phyloP scores from a whole-genome alignment of 2,113 vertebrate species.

The Thalassoma bifasciatum region DNA sequence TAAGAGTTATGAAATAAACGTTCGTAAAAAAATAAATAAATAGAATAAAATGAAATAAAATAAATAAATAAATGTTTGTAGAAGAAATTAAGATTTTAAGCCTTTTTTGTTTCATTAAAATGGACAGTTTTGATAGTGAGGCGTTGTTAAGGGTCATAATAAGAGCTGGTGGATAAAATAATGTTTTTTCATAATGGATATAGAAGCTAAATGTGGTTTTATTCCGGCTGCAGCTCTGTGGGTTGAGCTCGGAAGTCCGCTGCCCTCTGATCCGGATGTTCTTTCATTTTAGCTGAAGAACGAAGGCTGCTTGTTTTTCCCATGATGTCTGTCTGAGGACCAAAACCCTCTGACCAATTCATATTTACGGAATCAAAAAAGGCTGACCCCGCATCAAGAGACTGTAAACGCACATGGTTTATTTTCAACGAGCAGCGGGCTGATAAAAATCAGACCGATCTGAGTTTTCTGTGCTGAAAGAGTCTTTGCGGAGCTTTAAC shows the following conservation, averaged over 20 bases:
- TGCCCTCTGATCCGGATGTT: conserved; percentile 71
- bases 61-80: no score
- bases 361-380: not conserved
- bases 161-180: no score
- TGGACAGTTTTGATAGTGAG: no score
- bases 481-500: not conserved
- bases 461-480: not conserved
- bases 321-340: conserved; percentile 46
- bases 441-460: not conserved
- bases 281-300: conserved; percentile 82
- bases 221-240: no score
- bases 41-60: no score
- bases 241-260: conserved; percentile 58
- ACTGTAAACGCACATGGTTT: not conserved
- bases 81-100: no score
- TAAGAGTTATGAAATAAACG: no score
- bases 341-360: conserved; percentile 12
- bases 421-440: not conserved
- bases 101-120: no score
- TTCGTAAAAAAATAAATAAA: no score
- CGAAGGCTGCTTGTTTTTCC: conserved; percentile 60
- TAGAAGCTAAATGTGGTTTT: no score
- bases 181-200: no score
- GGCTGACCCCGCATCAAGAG: not conserved
- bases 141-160: no score